These are phyloP conservation scores for Mythimna vitellina DNA, from an alignment of 2,888 invertebrate species.

Conservation along the genomic window DNA sequence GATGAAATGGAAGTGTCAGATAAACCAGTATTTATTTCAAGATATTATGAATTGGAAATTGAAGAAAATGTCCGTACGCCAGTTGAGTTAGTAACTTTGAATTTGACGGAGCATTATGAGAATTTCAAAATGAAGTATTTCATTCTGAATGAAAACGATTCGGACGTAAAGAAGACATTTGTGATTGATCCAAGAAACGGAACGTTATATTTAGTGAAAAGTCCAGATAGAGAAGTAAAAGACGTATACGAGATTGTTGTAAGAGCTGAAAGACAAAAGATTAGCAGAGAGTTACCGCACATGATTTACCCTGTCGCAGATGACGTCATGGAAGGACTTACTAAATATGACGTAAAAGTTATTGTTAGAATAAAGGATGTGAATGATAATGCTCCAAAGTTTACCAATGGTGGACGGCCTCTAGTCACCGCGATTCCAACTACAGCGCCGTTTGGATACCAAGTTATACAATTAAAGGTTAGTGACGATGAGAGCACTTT, in stretches of 20 bases:
- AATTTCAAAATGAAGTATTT: constrained; percentile 92
- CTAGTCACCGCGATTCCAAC: constrained; percentile 96
- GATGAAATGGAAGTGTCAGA: constrained; percentile 89
- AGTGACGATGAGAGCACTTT: constrained; percentile 27
- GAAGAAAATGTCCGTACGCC: constrained; percentile 95
- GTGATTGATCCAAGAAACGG: constrained; percentile 94
- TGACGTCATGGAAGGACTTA: constrained; percentile 93
- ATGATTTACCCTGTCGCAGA: constrained; percentile 95
- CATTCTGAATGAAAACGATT: constrained; percentile 91
- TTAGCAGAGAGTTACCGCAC: constrained; percentile 93
- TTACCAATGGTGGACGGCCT: constrained; percentile 94
- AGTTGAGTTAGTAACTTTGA: constrained; percentile 93
- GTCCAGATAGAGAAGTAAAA: constrained; percentile 94
- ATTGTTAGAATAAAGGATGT: constrained; percentile 94
- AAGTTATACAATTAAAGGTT: constrained; percentile 94
- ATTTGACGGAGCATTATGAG: constrained; percentile 93
- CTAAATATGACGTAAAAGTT: constrained; percentile 95
- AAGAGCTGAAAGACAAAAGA: constrained; percentile 89
- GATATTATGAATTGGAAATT: constrained; percentile 95
- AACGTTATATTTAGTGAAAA: constrained; percentile 93
- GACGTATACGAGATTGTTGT: constrained; percentile 91
- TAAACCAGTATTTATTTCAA: constrained; percentile 91
- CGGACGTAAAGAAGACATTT: constrained; percentile 91
- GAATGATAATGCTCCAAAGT: constrained; percentile 96
- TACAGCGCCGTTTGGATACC: constrained; percentile 95